A percentile compares a stretch with the other conserved stretches of the same genome.
Conservation (phyloP, 2,888 invertebrate genomes). For the Thyatira batis region DNA sequence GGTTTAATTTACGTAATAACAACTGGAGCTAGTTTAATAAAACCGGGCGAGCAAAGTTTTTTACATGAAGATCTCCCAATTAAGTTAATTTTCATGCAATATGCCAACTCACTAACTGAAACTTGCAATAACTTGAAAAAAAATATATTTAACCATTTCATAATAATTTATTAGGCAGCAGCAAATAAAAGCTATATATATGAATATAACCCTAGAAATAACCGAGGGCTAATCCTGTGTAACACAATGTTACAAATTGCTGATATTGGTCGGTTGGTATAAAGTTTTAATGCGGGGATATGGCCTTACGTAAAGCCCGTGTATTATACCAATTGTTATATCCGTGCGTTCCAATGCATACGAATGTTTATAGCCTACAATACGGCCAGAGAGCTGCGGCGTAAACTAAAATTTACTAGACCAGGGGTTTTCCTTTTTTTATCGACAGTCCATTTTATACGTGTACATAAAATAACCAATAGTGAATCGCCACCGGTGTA, state of each 20-base stretch:
- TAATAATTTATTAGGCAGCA: no score
- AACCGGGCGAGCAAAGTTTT: no score
- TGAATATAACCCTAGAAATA: slow-evolving; percentile 4
- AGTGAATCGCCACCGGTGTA: slow-evolving; percentile 34
- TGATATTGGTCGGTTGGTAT: slow-evolving; percentile 36
- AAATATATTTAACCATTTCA: no score
- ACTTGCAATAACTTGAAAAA: no score
- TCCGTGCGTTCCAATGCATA: slow-evolving; percentile 50
- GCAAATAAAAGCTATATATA: no score
- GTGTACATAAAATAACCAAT: slow-evolving; percentile 48
- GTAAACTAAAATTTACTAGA: slow-evolving; percentile 68
- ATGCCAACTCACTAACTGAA: no score
- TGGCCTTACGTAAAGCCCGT: slow-evolving; percentile 40
- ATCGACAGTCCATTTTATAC: slow-evolving; percentile 49
- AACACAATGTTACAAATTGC: slow-evolving; percentile 37
- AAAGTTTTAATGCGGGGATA: slow-evolving; percentile 50
- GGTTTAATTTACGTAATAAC: no score
- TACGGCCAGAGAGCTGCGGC: slow-evolving; percentile 51
- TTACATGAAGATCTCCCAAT: no score
- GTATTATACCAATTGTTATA: slow-evolving; percentile 57
- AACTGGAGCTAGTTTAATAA: no score
- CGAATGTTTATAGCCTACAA: slow-evolving; percentile 63
- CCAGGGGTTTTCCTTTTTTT: slow-evolving; percentile 56
- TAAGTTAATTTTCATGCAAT: no score
- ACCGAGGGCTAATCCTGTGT: slow-evolving; percentile 11